Percentiles rank a stretch among this genome's conserved stretches.
These are phyloP conservation scores for Podarcis siculus DNA, from an alignment of 2,797 vertebrate genomes.

Conservation along the genomic window DNA sequence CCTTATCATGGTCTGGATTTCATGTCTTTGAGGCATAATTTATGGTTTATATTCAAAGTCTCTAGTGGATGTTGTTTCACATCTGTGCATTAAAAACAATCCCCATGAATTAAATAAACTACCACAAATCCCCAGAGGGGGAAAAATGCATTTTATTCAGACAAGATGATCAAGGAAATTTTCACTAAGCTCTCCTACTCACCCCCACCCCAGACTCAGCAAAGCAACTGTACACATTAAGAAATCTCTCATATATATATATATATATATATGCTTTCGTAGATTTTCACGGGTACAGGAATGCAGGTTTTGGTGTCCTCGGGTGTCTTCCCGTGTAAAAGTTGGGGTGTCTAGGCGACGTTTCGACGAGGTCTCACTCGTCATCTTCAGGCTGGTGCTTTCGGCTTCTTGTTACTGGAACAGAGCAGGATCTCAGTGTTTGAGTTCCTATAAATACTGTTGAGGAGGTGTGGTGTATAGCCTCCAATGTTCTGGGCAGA, in stretches of 20 bases:
- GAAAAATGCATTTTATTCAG: slow-evolving; percentile 10
- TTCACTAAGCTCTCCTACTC: slow-evolving; percentile 7
- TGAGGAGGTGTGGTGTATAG: no score
- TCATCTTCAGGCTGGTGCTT: no score
- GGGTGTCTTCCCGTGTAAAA: no score
- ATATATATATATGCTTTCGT: neutral
- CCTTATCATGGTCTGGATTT: slow-evolving; percentile 48
- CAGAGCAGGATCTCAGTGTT: no score
- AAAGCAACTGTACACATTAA: slow-evolving; percentile 13
- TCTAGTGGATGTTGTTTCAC: slow-evolving; percentile 50
- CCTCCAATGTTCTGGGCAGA: no score
- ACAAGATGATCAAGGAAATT: slow-evolving; percentile 30
- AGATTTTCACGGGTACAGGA: no score
- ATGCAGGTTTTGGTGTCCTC: no score
- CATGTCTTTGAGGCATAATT: slow-evolving; percentile 48
- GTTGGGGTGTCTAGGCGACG: no score
- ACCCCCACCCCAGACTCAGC: neutral
- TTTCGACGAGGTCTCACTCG: no score
- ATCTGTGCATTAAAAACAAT: slow-evolving; percentile 32
- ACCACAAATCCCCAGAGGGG: slow-evolving; percentile 17
- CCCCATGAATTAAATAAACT: slow-evolving; percentile 26
- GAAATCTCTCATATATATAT: neutral
- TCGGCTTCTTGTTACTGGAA: no score
- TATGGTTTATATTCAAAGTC: slow-evolving; percentile 30
- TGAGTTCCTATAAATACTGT: no score